Percentiles rank a stretch among this genome's conserved stretches.
phyloP scores from a whole-genome alignment of 2,797 vertebrate species.

The Lacerta viridis region DNA sequence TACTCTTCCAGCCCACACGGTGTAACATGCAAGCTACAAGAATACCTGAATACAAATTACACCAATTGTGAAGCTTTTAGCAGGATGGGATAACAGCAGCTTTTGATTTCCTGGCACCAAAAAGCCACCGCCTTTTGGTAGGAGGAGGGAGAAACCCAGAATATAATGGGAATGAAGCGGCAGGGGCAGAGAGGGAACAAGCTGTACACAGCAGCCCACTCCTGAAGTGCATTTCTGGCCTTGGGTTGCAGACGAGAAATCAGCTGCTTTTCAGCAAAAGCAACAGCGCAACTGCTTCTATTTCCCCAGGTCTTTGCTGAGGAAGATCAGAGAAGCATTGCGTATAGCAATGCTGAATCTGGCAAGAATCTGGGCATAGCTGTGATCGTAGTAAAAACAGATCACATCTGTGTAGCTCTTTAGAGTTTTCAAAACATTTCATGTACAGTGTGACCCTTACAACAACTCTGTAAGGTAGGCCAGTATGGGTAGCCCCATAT shows the following conservation, averaged over 20 bases:
- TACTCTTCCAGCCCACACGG: background rate
- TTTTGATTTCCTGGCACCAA: conserved; percentile 5
- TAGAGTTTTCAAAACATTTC: background rate
- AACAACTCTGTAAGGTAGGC: background rate
- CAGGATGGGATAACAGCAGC: background rate
- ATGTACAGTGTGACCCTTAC: background rate
- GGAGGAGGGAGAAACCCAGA: background rate
- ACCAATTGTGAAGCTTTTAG: background rate
- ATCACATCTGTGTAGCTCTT: background rate
- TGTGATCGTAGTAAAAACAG: background rate
- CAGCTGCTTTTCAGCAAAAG: background rate
- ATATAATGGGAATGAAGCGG: background rate
- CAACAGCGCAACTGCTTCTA: background rate
- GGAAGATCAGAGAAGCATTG: background rate
- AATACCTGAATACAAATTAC: conserved; percentile 18
- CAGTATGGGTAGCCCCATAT: background rate
- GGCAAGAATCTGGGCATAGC: too few species aligned
- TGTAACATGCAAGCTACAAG: background rate
- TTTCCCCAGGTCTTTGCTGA: background rate
- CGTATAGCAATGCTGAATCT: background rate
- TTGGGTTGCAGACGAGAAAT: background rate
- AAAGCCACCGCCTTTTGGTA: background rate
- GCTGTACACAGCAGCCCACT: background rate
- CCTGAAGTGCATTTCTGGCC: background rate
- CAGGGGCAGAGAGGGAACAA: background rate